Base-by-base conservation (phyloP, 2,113 vertebrate genomes). In the Atractosteus spatula region DNA sequence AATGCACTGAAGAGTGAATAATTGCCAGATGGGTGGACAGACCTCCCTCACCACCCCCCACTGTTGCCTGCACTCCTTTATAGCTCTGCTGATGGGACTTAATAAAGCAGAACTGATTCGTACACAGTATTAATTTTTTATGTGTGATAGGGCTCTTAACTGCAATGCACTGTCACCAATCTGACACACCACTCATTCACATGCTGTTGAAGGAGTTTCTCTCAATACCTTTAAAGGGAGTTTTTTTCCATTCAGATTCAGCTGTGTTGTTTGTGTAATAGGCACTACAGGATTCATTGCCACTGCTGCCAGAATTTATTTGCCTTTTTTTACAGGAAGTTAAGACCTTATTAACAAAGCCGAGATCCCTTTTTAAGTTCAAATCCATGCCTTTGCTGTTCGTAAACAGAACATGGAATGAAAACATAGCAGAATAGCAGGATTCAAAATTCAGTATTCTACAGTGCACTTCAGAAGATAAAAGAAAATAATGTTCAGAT, bases 21-120 rank as follows among this genome's bases (percentile, higher is more conserved):
- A 61, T 45, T 59, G 61, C 75, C 75, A 76, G 72, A 68, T 76
- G 75, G 75, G 59, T 56, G 71, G 67, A 68, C 70, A 72, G 71
- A 72, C 62, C 65, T 44, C 66, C 51, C 54, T 45, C 51, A 10
- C 56, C 75, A 65, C 62, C 71, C 71, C 62, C 75, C 61, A 55
- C 59, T 47, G 66, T 62, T 41, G 14, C 29, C 43, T 14, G 8
- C 66, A 41, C 59, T 62, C 54, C 71, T 41, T 29, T 68, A 63
- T 29, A 45, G 44, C 51, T 43, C n/a, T 6, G 41, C 54, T 62
- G 55, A 68, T 56, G 55, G 62, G 17, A 11, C 65, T 70, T 51
- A 54, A 59, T 55, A 68, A 55, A 71, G 29, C 57, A 29, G 62
- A 67, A 63, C 45, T 63, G 41, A 67, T 69, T 69, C 57, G 17